A percentile compares a stretch with the other conserved stretches of the same genome.
Conservation (phyloP, 2,113 vertebrate genomes). For the Brachyhypopomus occidentalis region DNA sequence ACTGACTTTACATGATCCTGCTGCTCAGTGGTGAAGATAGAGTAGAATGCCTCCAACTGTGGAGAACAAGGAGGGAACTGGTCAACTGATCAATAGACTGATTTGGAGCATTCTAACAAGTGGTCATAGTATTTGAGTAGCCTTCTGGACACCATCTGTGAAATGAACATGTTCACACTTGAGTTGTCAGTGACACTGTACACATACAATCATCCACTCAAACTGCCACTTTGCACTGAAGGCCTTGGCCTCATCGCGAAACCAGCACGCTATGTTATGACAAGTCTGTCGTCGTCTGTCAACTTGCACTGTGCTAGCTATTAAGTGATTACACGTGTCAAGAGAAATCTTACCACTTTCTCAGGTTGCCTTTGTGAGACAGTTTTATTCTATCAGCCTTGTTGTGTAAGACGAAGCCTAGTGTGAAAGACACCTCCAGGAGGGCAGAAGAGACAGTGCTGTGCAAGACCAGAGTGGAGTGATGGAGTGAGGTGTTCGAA, state of each 20-base stretch:
- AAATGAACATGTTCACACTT: background rate
- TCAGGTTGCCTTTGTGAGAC: conserved; percentile 27
- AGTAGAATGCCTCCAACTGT: conserved; percentile 97
- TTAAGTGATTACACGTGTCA: conserved; percentile 6
- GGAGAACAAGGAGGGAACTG: conserved; percentile 21
- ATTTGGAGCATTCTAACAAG: background rate
- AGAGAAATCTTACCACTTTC: conserved; percentile 17
- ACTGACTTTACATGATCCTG: conserved; percentile 98
- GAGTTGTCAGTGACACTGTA: background rate
- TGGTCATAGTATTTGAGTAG: too few species aligned
- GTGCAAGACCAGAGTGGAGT: conserved; percentile 18
- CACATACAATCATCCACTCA: background rate
- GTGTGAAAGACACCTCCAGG: conserved; percentile 15
- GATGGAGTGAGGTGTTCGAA: conserved; percentile 37
- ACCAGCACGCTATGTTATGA: conserved; percentile 15
- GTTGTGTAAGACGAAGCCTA: background rate
- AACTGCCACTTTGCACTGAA: background rate
- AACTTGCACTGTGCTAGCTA: background rate
- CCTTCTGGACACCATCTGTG: background rate
- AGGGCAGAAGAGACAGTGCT: conserved; percentile 3
- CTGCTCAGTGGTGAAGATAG: conserved; percentile 98
- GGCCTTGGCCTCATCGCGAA: background rate
- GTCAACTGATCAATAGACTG: background rate
- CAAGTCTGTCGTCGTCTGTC: conserved; percentile 9
- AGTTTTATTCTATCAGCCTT: conserved; percentile 1